Base-by-base conservation (phyloP, 92 coral and sea anemone genomes). In the Palythoa heliodiscus region DNA sequence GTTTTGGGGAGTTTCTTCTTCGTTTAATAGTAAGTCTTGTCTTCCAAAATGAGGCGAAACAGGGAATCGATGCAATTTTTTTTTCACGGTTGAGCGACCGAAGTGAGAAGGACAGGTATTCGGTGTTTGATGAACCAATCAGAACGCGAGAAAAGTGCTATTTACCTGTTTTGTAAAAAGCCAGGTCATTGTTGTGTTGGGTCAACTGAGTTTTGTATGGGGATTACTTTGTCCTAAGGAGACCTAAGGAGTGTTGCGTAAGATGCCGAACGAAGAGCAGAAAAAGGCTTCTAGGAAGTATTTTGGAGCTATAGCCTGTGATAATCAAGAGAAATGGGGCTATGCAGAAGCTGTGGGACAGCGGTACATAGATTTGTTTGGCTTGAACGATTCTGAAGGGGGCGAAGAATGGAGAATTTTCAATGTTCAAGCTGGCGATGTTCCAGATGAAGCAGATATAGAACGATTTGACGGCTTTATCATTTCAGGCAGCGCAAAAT, bases 241-340 rank as follows among this genome's bases (percentile, higher is more conserved):
- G 48, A 43, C 5, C 48, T 7, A 43, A 5, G 5, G 25, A 3
- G 0, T 37, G 3, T 78, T 22, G 17, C 16, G 69, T n/a, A 78
- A 14, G 54, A 78, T 78, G 71, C 14, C 52, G 14, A 69, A 35
- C 38, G 71, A 40, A 52, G 52, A 8, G 16, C 23, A n/a, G 15
- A 82, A 86, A 43, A 38, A 16, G 64, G 71, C n/a, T 25, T 7
- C 77, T 61, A 63, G 54, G 4, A 89, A 85, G 83, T 66, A 83
- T 9, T 95, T 91, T 73, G 98, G 93, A 78, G 92, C 87, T 19
- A 81, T 95, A 24, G 89, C 90, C 24, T 95, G 98, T 73, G 89
- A 89, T 25, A 92, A 93, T 73, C 84, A 87, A 50, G 93, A 91
- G 75, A 95, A 95, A 70, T 95, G 98, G 98, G 98, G 98, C 0